Evolutionary conservation across 2,797 vertebrate genomes (phyloP).

Genomic region (Sebastes itinus): DNA sequence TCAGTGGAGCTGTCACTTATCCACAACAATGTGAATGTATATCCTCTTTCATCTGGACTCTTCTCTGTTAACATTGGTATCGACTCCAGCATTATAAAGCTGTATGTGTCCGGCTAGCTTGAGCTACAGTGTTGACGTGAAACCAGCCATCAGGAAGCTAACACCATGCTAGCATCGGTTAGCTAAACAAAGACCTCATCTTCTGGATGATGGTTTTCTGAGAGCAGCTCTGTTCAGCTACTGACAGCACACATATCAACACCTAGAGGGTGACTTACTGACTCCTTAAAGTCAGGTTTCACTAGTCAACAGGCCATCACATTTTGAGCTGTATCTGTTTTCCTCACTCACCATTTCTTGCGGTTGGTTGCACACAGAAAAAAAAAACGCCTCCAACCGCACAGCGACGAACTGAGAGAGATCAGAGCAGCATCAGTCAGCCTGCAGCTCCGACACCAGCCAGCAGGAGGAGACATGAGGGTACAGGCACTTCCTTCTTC

Average conservation of each 20-base stretch:
- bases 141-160: constrained; percentile 31
- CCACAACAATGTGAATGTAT: rapidly evolving
- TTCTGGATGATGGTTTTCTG: constrained; percentile 6
- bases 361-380: constrained; percentile 60
- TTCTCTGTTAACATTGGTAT: background rate
- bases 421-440: constrained; percentile 39
- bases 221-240: background rate
- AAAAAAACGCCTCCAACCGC: constrained; percentile 74
- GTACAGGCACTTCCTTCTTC: background rate
- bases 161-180: constrained; percentile 45
- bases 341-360: constrained; percentile 84
- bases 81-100: background rate
- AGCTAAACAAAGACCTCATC: constrained; percentile 75
- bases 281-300: background rate
- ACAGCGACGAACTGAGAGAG: constrained; percentile 68
- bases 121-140: constrained; percentile 18
- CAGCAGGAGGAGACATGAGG: constrained; percentile 16
- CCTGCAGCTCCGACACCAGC: background rate
- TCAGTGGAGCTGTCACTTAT: background rate
- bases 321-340: constrained; percentile 26
- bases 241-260: background rate
- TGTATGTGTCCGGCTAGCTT: background rate
- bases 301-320: background rate
- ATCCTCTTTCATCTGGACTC: rapidly evolving
- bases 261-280: background rate